phyloP scores from a whole-genome alignment of 2,797 vertebrate genomes.

The Pangasius macronema region DNA sequence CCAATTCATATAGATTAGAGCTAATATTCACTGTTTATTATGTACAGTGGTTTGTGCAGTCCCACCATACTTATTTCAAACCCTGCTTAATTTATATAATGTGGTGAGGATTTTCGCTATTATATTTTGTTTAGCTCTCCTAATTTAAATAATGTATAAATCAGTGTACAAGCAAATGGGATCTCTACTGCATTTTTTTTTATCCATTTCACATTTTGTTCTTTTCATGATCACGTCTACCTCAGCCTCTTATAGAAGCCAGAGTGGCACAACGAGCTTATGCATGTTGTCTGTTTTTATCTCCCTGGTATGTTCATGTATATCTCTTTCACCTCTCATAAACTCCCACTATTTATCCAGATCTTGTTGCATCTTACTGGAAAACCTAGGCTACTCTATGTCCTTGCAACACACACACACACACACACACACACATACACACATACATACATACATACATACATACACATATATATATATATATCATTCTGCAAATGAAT shows the following conservation, averaged over 20 bases:
- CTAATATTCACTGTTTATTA: background rate
- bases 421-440: no score
- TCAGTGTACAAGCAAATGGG: background rate
- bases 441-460: no score
- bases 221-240: background rate
- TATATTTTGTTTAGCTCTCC: background rate
- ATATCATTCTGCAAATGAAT: no score
- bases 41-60: background rate
- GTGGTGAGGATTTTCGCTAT: background rate
- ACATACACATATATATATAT: no score
- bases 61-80: background rate
- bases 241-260: background rate
- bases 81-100: background rate
- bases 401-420: conserved; percentile 5
- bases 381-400: background rate
- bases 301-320: background rate
- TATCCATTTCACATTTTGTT: background rate
- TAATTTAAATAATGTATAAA: background rate
- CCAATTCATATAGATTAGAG: background rate
- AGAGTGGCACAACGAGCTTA: background rate
- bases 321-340: background rate
- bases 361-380: background rate
- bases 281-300: background rate
- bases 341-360: background rate
- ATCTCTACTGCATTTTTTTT: background rate